phyloP scores from a whole-genome alignment of 2,113 vertebrate species.

The Zapornia atra region DNA sequence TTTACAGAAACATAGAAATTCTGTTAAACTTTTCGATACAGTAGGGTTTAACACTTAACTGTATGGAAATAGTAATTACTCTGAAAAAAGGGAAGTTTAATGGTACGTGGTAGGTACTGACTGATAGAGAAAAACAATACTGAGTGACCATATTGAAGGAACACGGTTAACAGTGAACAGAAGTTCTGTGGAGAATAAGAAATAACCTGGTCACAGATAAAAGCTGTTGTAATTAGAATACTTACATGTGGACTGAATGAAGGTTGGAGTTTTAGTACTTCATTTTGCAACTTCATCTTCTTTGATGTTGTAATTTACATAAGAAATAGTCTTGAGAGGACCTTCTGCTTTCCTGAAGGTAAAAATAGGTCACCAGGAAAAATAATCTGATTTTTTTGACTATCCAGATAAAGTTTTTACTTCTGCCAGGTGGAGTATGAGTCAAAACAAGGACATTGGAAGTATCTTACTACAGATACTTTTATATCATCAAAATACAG shows the following conservation, averaged over 20 bases:
- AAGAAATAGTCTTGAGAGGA: not conserved
- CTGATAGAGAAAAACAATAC: not conserved
- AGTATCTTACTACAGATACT: not conserved
- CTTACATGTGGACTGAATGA: not conserved
- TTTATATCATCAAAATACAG: not conserved
- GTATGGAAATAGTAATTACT: not conserved
- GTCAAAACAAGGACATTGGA: not conserved
- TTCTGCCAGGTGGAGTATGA: not conserved
- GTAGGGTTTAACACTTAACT: not conserved
- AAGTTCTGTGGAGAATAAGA: not conserved
- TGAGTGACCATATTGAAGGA: not conserved
- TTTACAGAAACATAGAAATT: not conserved
- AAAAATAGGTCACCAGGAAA: not conserved
- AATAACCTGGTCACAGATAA: rapidly evolving
- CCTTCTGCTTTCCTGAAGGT: not conserved
- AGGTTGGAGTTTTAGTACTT: not conserved
- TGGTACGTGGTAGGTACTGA: not conserved
- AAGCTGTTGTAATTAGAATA: not conserved
- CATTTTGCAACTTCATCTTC: not conserved
- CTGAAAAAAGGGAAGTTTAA: not conserved
- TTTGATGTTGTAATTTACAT: not conserved
- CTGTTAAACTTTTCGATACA: not conserved
- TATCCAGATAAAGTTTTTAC: not conserved
- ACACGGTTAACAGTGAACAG: not conserved
- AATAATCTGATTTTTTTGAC: not conserved